phyloP scores from a whole-genome alignment of 2,888 invertebrate genomes.

The Cryptophagus acutangulus region DNA sequence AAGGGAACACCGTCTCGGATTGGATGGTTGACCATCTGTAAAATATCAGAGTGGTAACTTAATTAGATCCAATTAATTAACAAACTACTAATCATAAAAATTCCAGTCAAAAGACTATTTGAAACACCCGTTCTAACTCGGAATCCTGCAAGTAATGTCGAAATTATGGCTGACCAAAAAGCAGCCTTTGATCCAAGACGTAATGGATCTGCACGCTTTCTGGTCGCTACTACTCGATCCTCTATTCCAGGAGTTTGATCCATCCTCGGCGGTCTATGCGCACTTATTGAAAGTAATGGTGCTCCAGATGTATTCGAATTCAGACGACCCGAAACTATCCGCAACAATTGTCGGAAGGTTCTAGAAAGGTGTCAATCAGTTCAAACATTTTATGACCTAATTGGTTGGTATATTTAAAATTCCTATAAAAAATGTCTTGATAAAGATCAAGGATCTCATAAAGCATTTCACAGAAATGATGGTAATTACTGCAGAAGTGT shows the following conservation, averaged over 20 bases:
- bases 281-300: constrained; percentile 63
- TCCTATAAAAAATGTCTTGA: too few species aligned
- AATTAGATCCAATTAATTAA: constrained; percentile 4
- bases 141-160: constrained; percentile 63
- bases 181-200: constrained; percentile 59
- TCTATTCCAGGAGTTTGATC: constrained; percentile 54
- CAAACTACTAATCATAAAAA: constrained; percentile 3
- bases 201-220: constrained; percentile 57
- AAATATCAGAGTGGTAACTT: constrained; percentile 55
- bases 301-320: constrained; percentile 17
- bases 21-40: constrained; percentile 65
- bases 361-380: background rate
- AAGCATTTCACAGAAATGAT: too few species aligned
- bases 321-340: too few species aligned
- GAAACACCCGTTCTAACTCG: constrained; percentile 57
- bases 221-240: constrained; percentile 64
- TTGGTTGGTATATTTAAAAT: too few species aligned
- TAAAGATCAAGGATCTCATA: too few species aligned
- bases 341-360: background rate
- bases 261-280: constrained; percentile 56
- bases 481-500: too few species aligned
- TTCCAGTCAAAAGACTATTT: constrained; percentile 56
- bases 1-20: constrained; percentile 47
- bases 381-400: too few species aligned
- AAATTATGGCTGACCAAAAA: constrained; percentile 66